Conservation (phyloP, 1,140 invertebrate species). For the Neotoxoptera formosana region DNA sequence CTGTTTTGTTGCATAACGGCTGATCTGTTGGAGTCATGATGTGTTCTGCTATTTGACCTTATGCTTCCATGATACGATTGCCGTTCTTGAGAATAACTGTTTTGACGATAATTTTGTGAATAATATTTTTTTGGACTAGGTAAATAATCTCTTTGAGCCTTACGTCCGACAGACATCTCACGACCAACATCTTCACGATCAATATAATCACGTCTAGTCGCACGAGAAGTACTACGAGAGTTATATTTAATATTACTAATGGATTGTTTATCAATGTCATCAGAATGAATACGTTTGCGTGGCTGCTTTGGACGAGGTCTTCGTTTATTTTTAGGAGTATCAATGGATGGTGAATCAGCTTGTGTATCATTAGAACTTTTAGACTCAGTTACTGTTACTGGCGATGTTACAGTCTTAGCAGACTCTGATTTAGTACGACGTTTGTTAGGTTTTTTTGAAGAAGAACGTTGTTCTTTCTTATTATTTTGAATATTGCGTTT, state of each 20-base stretch:
- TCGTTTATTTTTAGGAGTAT: constrained; percentile 46
- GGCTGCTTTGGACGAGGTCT: constrained; percentile 27
- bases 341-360: not conserved
- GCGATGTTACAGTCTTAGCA: constrained; percentile 9
- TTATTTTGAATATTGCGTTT: constrained; percentile 27
- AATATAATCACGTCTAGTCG: constrained; percentile 42
- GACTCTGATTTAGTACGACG: constrained; percentile 48
- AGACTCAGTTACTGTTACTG: not conserved
- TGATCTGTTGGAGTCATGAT: constrained; percentile 23
- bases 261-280: constrained; percentile 41
- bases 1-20: constrained; percentile 18
- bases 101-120: constrained; percentile 2
- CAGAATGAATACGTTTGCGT: not conserved
- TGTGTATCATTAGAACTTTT: constrained; percentile 22
- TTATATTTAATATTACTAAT: not conserved
- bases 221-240: constrained; percentile 49
- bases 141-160: not conserved
- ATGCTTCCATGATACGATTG: not conserved
- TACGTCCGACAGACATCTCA: not conserved
- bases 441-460: constrained; percentile 43
- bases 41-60: not conserved
- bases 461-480: not conserved
- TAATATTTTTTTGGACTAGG: constrained; percentile 46
- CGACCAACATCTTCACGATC: constrained; percentile 13
- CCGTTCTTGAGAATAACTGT: constrained; percentile 41